Percentiles rank a stretch among this genome's conserved stretches.
These are phyloP conservation scores for Prietella phreatophila DNA, from an alignment of 2,113 vertebrate genomes.

Conservation along the genomic window DNA sequence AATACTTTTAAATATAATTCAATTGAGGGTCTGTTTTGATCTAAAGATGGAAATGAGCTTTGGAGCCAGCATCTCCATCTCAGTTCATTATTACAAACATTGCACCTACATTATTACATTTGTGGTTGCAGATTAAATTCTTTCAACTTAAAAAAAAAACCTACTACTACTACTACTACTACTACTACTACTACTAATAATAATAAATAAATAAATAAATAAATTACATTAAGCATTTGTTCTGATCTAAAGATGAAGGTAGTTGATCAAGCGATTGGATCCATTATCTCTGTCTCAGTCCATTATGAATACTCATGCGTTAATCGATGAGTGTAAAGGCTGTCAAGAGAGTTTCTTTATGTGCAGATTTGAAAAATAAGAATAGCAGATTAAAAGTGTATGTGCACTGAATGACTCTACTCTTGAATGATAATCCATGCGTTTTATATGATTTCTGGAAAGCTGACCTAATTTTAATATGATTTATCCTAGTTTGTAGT, in stretches of 20 bases:
- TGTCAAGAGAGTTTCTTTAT: not conserved
- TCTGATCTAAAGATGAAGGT: no score
- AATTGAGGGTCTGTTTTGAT: not conserved
- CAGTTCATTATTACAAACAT: no score
- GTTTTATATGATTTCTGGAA: not conserved
- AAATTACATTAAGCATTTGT: not conserved
- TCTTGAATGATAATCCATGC: not conserved
- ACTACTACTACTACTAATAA: no score
- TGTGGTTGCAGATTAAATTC: no score
- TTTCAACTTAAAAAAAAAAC: no score
- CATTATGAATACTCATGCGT: not conserved
- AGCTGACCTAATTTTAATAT: not conserved
- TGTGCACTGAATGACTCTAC: not conserved
- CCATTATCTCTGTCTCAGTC: not conserved
- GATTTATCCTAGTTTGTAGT: not conserved
- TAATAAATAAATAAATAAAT: no score
- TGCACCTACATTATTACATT: no score
- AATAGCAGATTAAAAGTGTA: no score
- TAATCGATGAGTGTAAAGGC: not conserved
- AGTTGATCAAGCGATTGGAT: not conserved
- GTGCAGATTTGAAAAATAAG: not conserved
- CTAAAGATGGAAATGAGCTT: not conserved
- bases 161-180: no score
- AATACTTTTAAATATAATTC: not conserved
- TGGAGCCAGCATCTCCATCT: not conserved